phyloP scores from a whole-genome alignment of 1,140 invertebrate genomes.

The Coelopa frigida region DNA sequence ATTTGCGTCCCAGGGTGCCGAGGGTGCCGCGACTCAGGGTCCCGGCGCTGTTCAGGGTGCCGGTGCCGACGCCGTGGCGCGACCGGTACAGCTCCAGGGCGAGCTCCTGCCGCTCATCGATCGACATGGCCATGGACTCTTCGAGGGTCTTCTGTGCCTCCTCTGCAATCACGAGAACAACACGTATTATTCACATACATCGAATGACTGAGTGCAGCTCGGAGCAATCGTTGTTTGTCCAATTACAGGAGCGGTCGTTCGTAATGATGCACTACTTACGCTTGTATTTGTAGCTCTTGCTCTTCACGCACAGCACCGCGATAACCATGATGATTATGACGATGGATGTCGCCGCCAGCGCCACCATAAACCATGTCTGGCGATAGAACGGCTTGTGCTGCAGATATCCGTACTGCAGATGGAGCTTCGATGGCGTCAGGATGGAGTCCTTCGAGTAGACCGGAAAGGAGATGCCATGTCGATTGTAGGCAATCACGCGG shows the following conservation, averaged over 20 bases:
- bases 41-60: slow-evolving; percentile 50
- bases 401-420: slow-evolving; percentile 79
- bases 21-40: slow-evolving; percentile 54
- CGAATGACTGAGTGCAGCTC: no score
- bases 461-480: slow-evolving; percentile 87
- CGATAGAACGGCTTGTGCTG: slow-evolving; percentile 87
- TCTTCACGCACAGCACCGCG: slow-evolving; percentile 88
- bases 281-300: slow-evolving; percentile 94
- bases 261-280: slow-evolving; percentile 76
- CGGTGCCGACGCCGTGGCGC: slow-evolving; percentile 52
- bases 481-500: slow-evolving; percentile 88
- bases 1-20: slow-evolving; percentile 56
- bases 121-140: slow-evolving; percentile 80
- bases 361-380: slow-evolving; percentile 96
- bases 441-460: slow-evolving; percentile 77
- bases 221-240: no score
- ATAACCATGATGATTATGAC: slow-evolving; percentile 92
- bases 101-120: slow-evolving; percentile 71
- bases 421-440: slow-evolving; percentile 81
- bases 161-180: slow-evolving; percentile 64
- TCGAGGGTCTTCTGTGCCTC: slow-evolving; percentile 85
- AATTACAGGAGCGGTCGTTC: no score
- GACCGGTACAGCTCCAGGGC: slow-evolving; percentile 70
- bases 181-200: no score
- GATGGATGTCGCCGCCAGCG: slow-evolving; percentile 80